Evolutionary conservation across 2,888 invertebrate genomes (phyloP).

Genomic region (Tachystola acroxantha): DNA sequence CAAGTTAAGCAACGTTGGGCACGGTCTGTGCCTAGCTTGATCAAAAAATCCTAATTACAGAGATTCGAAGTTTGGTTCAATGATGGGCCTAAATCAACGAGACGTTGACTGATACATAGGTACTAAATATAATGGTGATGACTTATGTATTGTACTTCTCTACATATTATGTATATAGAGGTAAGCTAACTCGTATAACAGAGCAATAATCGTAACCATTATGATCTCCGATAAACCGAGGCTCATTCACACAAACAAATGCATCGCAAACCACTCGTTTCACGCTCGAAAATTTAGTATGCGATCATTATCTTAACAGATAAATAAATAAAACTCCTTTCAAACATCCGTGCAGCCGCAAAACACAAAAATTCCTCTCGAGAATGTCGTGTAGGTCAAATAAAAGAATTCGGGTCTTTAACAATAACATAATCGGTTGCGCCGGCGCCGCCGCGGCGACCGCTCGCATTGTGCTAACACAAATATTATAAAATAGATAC

Average conservation of each 20-base stretch:
- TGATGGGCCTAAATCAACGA: too few relatives aligned
- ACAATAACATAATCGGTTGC: slow-evolving; percentile 71
- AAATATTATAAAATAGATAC: slow-evolving; percentile 57
- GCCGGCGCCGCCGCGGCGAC: slow-evolving; percentile 66
- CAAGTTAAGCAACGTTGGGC: too few relatives aligned
- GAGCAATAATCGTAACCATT: background rate
- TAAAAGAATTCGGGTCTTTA: slow-evolving; percentile 64
- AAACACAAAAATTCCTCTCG: slow-evolving; percentile 46
- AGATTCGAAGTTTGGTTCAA: too few relatives aligned
- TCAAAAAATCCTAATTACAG: too few relatives aligned
- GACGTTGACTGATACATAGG: too few relatives aligned
- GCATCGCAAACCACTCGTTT: slow-evolving; percentile 4
- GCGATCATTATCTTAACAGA: slow-evolving; percentile 7
- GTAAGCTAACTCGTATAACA: background rate
- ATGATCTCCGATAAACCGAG: background rate
- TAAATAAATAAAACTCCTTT: slow-evolving; percentile 32
- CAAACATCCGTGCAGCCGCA: slow-evolving; percentile 47
- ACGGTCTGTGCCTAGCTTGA: too few relatives aligned
- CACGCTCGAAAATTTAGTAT: slow-evolving; percentile 4
- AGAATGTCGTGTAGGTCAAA: slow-evolving; percentile 65
- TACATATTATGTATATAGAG: too few relatives aligned
- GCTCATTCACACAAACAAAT: background rate
- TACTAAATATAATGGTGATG: too few relatives aligned
- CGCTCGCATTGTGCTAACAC: slow-evolving; percentile 22
- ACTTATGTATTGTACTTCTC: too few relatives aligned